phyloP scores from a whole-genome alignment of 2,113 vertebrate genomes.

The Pterocles gutturalis region DNA sequence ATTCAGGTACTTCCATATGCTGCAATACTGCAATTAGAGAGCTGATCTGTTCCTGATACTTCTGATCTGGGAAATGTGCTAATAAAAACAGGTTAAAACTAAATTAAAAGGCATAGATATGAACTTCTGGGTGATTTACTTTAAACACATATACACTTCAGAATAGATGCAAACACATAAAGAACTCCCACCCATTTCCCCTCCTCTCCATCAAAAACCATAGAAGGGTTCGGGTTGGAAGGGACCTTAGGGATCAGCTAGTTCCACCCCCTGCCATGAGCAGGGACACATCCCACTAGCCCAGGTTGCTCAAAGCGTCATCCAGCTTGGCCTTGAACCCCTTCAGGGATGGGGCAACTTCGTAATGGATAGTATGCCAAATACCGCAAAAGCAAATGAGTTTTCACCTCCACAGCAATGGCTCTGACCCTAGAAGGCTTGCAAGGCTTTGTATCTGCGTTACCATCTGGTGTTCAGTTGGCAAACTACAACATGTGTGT shows the following conservation, averaged over 20 bases:
- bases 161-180: not conserved
- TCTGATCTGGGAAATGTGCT: accelerated
- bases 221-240: too few relatives aligned
- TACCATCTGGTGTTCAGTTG: not conserved
- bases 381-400: not conserved
- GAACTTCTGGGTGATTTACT: not conserved
- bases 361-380: not conserved
- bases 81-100: not conserved
- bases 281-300: too few relatives aligned
- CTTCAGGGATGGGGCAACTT: not conserved
- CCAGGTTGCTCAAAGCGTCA: too few relatives aligned
- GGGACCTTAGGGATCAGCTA: too few relatives aligned
- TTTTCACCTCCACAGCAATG: not conserved
- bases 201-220: not conserved
- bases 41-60: not conserved
- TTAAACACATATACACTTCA: not conserved
- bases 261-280: too few relatives aligned
- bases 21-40: not conserved
- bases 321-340: too few relatives aligned
- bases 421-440: not conserved
- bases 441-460: not conserved
- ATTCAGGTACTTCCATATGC: not conserved
- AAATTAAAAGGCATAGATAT: not conserved
- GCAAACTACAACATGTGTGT: not conserved
- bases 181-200: not conserved